These are phyloP conservation scores for Halictus ligatus DNA, from an alignment of 2,888 invertebrate genomes.

Conservation along the genomic window DNA sequence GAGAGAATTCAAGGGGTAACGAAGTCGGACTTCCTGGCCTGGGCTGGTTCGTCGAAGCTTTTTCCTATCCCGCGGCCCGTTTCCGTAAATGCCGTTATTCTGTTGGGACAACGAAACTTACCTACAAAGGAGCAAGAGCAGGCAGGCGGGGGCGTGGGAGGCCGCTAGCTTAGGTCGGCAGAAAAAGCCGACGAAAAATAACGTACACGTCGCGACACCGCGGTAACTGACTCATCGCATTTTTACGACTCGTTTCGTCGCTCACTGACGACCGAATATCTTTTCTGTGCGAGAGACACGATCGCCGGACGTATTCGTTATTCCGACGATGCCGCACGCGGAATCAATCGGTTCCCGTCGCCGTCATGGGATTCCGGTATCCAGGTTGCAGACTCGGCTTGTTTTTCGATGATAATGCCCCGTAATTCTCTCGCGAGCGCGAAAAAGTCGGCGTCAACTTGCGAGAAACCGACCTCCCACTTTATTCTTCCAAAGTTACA, in stretches of 20 bases:
- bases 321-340: neutral
- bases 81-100: conserved; percentile 54
- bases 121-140: conserved; percentile 16
- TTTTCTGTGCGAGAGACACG: neutral
- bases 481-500: neutral
- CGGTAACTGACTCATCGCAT: conserved; percentile 59
- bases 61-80: conserved; percentile 1
- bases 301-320: neutral
- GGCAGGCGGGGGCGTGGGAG: neutral
- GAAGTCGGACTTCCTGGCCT: neutral
- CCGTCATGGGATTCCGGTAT: neutral
- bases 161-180: conserved; percentile 72
- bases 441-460: neutral
- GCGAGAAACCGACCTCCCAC: neutral
- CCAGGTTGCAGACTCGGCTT: neutral
- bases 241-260: conserved; percentile 49
- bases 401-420: conserved; percentile 4
- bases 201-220: conserved; percentile 44
- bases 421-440: neutral
- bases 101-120: conserved; percentile 64
- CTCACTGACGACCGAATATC: conserved; percentile 40
- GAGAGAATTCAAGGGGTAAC: neutral
- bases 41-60: neutral
- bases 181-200: conserved; percentile 68
- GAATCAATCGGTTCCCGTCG: conserved; percentile 10